A percentile compares a stretch with the other conserved stretches of the same genome.
phyloP scores from a whole-genome alignment of 2,888 invertebrate genomes.

The Apodemia hepburni region DNA sequence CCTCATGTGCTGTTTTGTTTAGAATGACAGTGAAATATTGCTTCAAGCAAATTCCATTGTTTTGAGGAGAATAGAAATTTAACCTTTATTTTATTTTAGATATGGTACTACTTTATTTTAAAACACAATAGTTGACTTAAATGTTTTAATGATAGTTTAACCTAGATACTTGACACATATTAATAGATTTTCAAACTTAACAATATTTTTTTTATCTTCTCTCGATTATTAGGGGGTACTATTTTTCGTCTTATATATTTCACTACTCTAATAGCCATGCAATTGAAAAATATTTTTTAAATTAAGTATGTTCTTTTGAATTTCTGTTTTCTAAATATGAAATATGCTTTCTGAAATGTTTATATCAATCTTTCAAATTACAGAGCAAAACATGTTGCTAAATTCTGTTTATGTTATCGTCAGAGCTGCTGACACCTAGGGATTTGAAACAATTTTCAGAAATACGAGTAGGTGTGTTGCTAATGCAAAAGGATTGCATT shows the following conservation, averaged over 20 bases:
- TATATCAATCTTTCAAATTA: not conserved
- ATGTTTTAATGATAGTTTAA: not conserved
- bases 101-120: conserved; percentile 4
- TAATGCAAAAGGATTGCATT: not conserved
- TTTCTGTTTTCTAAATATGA: not conserved
- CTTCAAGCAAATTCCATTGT: conserved; percentile 8
- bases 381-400: not conserved
- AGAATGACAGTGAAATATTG: conserved; percentile 22
- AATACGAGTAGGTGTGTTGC: not conserved
- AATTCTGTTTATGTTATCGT: not conserved
- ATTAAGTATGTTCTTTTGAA: no score
- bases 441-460: not conserved
- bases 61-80: conserved; percentile 3
- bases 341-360: not conserved
- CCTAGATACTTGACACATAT: not conserved
- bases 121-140: not conserved
- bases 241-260: not conserved
- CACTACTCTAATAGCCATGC: no score
- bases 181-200: no score
- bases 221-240: no score
- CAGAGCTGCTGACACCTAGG: not conserved
- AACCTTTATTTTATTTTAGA: conserved; percentile 5
- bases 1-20: conserved; percentile 23
- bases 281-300: no score
- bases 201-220: not conserved